Base-by-base conservation (phyloP, 2,888 invertebrate genomes). In the Nematopogon swammerdamellus region DNA sequence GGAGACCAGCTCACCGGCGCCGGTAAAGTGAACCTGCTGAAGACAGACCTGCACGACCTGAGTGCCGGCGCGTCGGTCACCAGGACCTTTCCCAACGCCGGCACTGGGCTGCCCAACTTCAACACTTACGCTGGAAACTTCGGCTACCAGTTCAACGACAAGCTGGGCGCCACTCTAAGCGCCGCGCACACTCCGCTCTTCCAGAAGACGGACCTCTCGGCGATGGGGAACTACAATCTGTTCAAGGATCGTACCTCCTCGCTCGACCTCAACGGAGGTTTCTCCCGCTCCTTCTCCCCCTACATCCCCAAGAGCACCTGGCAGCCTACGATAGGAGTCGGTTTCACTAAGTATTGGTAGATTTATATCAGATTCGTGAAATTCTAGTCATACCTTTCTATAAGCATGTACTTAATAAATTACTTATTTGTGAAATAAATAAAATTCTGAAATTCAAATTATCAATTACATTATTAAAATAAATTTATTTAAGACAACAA, bases 21-120 rank as follows among this genome's bases (percentile, higher is more conserved):
- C 1, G 66, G 59, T 2, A 58, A 58, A 11, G 44, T 63, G 4
- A 65, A 62, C 47, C 48, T 68, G 17, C 52, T 67, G 45, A 53
- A 64, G 52, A 63, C 60, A 18, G 59, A 57, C 2, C 55, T 60
- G 50, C 67, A 69, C 48, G 60, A 63, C 14, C 47, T 71, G n/a
- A 60, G 57, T 42, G 68, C 67, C 1, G 69, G 68, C 18, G 70
- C 69, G 0, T 70, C 68, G 54, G 46, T 63, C 18, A 62, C 65
- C 10, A 63, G 60, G 50, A 68, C 58, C 43, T 62, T 65, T 59
- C 69, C 68, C 0, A 58, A 56, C 10, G 59, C 61, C 2, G 60
- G 62, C 2, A 8, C 36, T 3, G 55, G 58, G 1, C 54, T 63
- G 1, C 68, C 70, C 3, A 63, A 65, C 57, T 70, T 68, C 57